phyloP scores from a whole-genome alignment of 2,888 invertebrate genomes.

The Xylota segnis region DNA sequence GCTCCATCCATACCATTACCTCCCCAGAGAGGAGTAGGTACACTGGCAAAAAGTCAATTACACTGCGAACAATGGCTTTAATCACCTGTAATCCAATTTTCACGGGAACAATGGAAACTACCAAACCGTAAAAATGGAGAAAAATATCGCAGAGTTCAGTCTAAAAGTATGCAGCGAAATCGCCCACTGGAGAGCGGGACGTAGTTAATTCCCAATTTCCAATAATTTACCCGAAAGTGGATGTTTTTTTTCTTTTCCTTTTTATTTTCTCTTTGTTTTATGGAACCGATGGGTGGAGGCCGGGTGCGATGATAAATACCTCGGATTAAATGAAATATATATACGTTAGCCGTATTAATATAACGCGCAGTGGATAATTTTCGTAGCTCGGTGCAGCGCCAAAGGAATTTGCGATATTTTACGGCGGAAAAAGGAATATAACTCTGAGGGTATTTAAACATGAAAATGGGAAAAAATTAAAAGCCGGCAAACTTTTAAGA shows the following conservation, averaged over 20 bases:
- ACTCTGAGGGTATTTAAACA: not conserved
- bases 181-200: slow-evolving; percentile 7
- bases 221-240: slow-evolving; percentile 71
- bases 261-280: slow-evolving; percentile 6
- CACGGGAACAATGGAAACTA: slow-evolving; percentile 63
- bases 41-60: slow-evolving; percentile 71
- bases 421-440: slow-evolving; percentile 1
- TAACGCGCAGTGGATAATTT: slow-evolving; percentile 17
- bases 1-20: not conserved
- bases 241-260: slow-evolving; percentile 13
- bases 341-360: slow-evolving; percentile 53
- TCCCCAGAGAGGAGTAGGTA: not conserved
- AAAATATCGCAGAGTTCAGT: slow-evolving; percentile 1
- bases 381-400: slow-evolving; percentile 10
- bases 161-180: slow-evolving; percentile 11
- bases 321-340: slow-evolving; percentile 68
- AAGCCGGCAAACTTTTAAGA: slow-evolving; percentile 2
- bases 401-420: slow-evolving; percentile 16
- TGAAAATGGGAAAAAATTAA: not conserved
- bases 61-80: slow-evolving; percentile 68
- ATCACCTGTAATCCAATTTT: slow-evolving; percentile 76
- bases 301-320: slow-evolving; percentile 59
- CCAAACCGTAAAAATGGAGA: slow-evolving; percentile 28
- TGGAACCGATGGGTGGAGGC: not conserved
- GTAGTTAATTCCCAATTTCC: slow-evolving; percentile 70